Evolutionary conservation across 2,888 invertebrate genomes (phyloP), one percentile per base, ranked within the genome.

Genomic region (Andrena haemorrhoa): DNA sequence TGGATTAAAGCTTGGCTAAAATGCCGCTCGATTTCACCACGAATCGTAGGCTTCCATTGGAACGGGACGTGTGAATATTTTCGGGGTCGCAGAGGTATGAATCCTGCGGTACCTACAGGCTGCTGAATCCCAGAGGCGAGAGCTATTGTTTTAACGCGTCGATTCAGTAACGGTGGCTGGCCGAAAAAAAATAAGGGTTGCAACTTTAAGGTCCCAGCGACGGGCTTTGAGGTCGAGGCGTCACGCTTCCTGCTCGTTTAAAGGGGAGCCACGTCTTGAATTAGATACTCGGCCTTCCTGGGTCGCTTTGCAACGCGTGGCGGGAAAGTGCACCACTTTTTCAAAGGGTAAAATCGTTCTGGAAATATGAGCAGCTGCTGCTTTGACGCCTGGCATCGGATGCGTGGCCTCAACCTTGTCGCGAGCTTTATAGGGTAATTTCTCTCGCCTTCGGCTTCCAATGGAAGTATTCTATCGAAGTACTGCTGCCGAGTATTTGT

Each of bases 201-300:
- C 53, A 64, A 71, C 70, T 80, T 80, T 77, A 83, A 85, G 77
- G 73, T 79, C 56, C 41, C 53, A 81, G 71, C 29, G 63, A 31
- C 47, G 64, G 41, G 60, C 69, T 78, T 75, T 58, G 72, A 73
- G 75, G 77, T 73, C 72, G 73, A 75, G 79, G 74, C 49, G 56
- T 75, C 70, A 49, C 53, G 60, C 66, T 76, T 56, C 20, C 56
- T 79, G 47, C 23, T 70, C 41, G 33, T 72, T 84, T 75, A 73
- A 82, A 87, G 72, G 64, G 56, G 69, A 74, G 61, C 23, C 68
- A 10, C 31, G 69, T 68, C 76, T 75, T 60, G 70, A 85, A 78
- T 86, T 73, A 85, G 66, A 85, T 51, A 41, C 60, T 20, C 26
- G 49, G 64, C 53, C 74, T 20, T 26, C 8, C 29, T 16, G 69